phyloP scores from a whole-genome alignment of 2,888 invertebrate species.

The Phymatocera aterrima region DNA sequence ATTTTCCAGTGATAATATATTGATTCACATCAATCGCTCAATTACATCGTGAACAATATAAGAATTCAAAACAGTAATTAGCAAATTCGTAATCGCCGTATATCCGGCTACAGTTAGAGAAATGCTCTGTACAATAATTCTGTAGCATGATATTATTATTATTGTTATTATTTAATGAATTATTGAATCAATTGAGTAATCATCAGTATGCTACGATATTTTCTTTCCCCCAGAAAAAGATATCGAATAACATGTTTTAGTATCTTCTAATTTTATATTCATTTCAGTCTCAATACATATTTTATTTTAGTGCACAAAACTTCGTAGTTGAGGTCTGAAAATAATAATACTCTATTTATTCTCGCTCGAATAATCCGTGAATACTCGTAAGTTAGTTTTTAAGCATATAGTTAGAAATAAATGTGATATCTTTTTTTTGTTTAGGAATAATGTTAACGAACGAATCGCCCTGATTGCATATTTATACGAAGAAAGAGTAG shows the following conservation, averaged over 20 bases:
- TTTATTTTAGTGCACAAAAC: too few species aligned
- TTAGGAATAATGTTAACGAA: slow-evolving; percentile 63
- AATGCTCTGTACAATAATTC: background rate
- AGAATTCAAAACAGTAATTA: background rate
- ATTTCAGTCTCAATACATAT: too few species aligned
- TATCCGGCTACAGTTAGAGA: background rate
- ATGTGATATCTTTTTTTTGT: slow-evolving; percentile 61
- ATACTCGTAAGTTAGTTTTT: background rate
- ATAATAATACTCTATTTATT: background rate
- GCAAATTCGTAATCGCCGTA: background rate
- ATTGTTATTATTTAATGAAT: too few species aligned
- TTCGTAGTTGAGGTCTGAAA: too few species aligned
- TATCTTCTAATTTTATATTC: too few species aligned
- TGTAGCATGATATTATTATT: too few species aligned
- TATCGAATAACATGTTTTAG: too few species aligned
- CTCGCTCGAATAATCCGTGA: background rate
- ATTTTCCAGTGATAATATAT: background rate
- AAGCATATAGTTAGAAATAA: slow-evolving; percentile 49
- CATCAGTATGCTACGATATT: too few species aligned
- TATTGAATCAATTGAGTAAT: too few species aligned
- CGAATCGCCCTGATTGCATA: slow-evolving; percentile 62
- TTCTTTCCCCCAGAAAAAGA: too few species aligned
- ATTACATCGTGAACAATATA: background rate
- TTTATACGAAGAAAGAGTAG: slow-evolving; percentile 61
- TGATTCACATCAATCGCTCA: background rate